Percentiles rank a stretch among this genome's conserved stretches.
Conservation (phyloP, 2,113 vertebrate genomes). For the Hemicordylus capensis region DNA sequence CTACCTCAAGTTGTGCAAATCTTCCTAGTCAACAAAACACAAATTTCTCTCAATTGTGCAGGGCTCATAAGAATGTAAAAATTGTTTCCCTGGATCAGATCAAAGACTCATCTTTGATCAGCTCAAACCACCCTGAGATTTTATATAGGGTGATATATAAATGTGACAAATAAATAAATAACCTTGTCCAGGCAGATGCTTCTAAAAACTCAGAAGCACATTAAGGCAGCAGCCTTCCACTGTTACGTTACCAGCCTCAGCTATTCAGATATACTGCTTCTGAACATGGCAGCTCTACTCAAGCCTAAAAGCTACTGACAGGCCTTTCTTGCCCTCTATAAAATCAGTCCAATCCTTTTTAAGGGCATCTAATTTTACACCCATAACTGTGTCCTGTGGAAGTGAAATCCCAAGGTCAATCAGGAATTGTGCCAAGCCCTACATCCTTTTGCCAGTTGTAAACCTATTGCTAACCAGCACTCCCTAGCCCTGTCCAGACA, state of each 20-base stretch:
- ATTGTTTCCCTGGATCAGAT: not conserved
- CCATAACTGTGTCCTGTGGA: not conserved
- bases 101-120: too few relatives aligned
- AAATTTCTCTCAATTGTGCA: not conserved
- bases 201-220: not conserved
- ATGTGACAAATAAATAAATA: too few relatives aligned
- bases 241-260: too few relatives aligned
- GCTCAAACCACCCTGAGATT: too few relatives aligned
- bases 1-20: not conserved
- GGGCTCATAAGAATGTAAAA: not conserved
- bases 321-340: not conserved
- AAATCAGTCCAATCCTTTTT: not conserved
- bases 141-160: too few relatives aligned
- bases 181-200: not conserved
- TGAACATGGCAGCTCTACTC: too few relatives aligned
- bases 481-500: too few relatives aligned
- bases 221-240: not conserved
- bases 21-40: not conserved
- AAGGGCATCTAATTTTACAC: not conserved
- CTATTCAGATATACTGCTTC: too few relatives aligned
- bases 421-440: not conserved
- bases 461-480: too few relatives aligned
- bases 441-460: not conserved
- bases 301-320: too few relatives aligned
- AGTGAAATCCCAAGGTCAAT: not conserved